Evolutionary conservation across 2,888 invertebrate genomes (phyloP).

Genomic region (Rhamphomyia laevipes): DNA sequence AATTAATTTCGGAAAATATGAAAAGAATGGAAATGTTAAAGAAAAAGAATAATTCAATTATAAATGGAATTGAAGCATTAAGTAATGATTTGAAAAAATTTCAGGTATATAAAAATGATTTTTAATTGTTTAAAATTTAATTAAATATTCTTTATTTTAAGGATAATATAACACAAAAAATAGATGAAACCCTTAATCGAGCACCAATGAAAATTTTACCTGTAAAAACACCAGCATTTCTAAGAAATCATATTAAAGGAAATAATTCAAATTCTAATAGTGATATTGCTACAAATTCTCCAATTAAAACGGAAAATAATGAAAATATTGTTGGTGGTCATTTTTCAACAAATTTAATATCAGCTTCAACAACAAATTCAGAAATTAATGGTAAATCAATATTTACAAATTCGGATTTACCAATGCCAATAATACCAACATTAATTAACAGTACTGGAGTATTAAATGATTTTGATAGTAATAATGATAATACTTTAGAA

Average conservation of each 20-base stretch:
- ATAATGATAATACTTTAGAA: not conserved
- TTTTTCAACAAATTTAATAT: slow-evolving; percentile 29
- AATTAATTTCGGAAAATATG: slow-evolving; percentile 72
- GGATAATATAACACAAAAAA: slow-evolving; percentile 61
- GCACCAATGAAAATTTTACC: slow-evolving; percentile 62
- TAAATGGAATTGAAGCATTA: slow-evolving; percentile 51
- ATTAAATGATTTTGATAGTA: not conserved
- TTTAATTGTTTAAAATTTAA: no score
- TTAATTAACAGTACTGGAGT: no score
- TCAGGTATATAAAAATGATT: slow-evolving; percentile 41
- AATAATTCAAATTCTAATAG: slow-evolving; percentile 6
- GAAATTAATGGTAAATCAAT: slow-evolving; percentile 8
- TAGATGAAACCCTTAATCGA: slow-evolving; percentile 55
- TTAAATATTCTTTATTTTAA: slow-evolving; percentile 24
- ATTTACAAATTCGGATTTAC: slow-evolving; percentile 10
- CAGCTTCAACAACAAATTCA: slow-evolving; percentile 13
- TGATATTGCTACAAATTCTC: slow-evolving; percentile 9
- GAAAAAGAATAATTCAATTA: slow-evolving; percentile 50
- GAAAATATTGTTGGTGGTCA: slow-evolving; percentile 18
- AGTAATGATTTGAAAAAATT: slow-evolving; percentile 60
- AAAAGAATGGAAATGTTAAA: slow-evolving; percentile 53
- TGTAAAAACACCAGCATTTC: slow-evolving; percentile 49
- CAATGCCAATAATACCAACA: slow-evolving; percentile 4
- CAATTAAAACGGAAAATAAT: slow-evolving; percentile 2
- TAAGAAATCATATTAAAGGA: slow-evolving; percentile 29